Conservation (phyloP, 2,113 vertebrate species). For the Cercopithecus mona region DNA sequence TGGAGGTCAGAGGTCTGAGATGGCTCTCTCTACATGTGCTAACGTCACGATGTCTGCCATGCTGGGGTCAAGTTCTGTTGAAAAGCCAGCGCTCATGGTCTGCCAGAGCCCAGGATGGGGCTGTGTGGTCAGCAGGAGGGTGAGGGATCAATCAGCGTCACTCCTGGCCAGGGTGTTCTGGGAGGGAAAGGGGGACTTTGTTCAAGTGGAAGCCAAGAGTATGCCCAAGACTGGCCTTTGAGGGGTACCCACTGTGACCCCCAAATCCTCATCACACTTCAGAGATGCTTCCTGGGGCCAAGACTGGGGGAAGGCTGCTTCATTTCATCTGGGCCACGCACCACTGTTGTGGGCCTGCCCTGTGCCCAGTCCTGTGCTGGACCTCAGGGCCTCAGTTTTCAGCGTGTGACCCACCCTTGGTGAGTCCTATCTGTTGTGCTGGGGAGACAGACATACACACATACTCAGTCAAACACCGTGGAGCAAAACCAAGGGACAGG, state of each 20-base stretch:
- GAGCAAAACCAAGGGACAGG: neutral
- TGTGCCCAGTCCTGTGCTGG: neutral
- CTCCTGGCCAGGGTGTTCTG: neutral
- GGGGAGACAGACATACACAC: neutral
- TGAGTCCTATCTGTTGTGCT: neutral
- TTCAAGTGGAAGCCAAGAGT: neutral
- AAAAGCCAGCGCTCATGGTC: neutral
- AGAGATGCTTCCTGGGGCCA: neutral
- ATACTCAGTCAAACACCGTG: neutral
- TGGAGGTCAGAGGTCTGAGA: too few species aligned
- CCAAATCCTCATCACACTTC: neutral
- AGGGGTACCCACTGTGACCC: neutral
- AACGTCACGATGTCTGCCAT: neutral
- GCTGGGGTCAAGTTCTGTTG: rapidly evolving
- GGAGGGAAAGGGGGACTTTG: neutral
- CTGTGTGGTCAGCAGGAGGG: rapidly evolving
- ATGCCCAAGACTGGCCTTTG: neutral
- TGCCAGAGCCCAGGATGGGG: rapidly evolving
- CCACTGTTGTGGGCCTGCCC: neutral
- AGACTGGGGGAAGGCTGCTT: rapidly evolving
- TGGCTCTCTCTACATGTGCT: rapidly evolving
- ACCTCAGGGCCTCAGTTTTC: rapidly evolving
- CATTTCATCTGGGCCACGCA: neutral
- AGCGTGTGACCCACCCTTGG: neutral
- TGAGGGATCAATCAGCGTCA: rapidly evolving